A percentile compares a stretch with the other conserved stretches of the same genome.
Evolutionary conservation across 2,888 invertebrate genomes (phyloP).

Genomic region (Phyto melanocephala): DNA sequence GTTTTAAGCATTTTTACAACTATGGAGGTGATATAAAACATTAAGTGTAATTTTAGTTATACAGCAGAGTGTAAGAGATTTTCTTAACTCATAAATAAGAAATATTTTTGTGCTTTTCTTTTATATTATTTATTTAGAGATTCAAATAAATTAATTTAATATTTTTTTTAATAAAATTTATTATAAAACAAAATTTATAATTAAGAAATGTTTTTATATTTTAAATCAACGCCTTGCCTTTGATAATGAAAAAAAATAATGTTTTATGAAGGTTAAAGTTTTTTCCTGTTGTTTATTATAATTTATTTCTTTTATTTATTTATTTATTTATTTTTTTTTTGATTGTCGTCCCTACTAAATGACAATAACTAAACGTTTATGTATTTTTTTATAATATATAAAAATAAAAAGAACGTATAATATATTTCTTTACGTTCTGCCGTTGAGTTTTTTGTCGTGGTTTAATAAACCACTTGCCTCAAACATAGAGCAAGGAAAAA

Average conservation of each 20-base stretch:
- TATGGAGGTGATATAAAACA: too few species aligned
- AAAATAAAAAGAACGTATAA: neutral
- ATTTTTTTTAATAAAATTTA: too few species aligned
- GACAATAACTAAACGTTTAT: constrained; percentile 36
- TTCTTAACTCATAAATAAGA: too few species aligned
- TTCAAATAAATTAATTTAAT: too few species aligned
- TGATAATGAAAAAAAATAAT: neutral
- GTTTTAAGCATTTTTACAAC: too few species aligned
- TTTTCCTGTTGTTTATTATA: neutral
- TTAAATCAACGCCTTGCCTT: neutral
- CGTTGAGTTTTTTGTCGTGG: constrained; percentile 7
- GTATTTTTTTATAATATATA: constrained; percentile 5
- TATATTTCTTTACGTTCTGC: neutral
- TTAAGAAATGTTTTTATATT: neutral
- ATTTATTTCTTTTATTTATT: neutral
- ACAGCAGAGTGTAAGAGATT: too few species aligned
- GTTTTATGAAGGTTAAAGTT: constrained; percentile 18
- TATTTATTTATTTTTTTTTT: neutral
- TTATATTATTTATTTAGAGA: too few species aligned
- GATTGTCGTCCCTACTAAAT: constrained; percentile 2
- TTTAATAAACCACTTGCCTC: constrained; percentile 46
- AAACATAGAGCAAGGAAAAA: constrained; percentile 4
- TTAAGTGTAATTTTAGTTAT: too few species aligned
- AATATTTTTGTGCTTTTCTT: too few species aligned
- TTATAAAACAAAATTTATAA: neutral